Conservation (phyloP, 2,113 vertebrate genomes). For the Melierax canorus region DNA sequence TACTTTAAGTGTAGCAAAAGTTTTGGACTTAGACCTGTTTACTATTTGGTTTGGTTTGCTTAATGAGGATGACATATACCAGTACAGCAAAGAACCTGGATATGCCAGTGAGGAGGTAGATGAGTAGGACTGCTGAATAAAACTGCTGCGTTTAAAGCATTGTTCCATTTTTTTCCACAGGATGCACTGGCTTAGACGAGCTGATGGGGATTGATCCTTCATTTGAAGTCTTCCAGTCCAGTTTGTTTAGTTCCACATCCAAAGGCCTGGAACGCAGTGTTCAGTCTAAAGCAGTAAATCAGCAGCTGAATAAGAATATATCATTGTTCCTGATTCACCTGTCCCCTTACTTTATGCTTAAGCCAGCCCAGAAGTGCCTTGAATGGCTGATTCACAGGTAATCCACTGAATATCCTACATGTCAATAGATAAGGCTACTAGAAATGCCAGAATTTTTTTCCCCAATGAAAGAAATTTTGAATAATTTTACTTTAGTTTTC, state of each 20-base stretch:
- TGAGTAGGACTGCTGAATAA: not conserved
- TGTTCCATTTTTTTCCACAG: constrained; percentile 57
- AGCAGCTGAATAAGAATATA: constrained; percentile 84
- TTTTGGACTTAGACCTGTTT: not conserved
- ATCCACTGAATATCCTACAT: not conserved
- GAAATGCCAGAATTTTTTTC: not conserved
- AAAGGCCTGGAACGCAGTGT: constrained; percentile 88
- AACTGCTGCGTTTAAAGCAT: not conserved
- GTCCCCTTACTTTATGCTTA: constrained; percentile 93
- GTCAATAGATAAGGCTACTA: not conserved
- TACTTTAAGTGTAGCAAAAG: not conserved
- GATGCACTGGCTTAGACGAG: constrained; percentile 93
- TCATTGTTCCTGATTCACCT: constrained; percentile 86
- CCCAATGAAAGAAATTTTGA: not conserved
- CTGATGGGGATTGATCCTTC: constrained; percentile 87
- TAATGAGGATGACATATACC: not conserved
- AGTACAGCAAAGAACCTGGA: not conserved
- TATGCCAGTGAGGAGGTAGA: not conserved
- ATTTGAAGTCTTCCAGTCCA: constrained; percentile 86
- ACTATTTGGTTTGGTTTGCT: not conserved
- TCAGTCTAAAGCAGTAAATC: constrained; percentile 88
- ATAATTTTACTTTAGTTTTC: not conserved
- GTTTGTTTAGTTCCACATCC: constrained; percentile 84
- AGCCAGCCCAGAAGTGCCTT: constrained; percentile 94
- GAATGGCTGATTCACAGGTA: constrained; percentile 98